These are phyloP conservation scores for Salvelinus alpinus DNA, from an alignment of 2,113 vertebrate genomes.

Conservation along the genomic window DNA sequence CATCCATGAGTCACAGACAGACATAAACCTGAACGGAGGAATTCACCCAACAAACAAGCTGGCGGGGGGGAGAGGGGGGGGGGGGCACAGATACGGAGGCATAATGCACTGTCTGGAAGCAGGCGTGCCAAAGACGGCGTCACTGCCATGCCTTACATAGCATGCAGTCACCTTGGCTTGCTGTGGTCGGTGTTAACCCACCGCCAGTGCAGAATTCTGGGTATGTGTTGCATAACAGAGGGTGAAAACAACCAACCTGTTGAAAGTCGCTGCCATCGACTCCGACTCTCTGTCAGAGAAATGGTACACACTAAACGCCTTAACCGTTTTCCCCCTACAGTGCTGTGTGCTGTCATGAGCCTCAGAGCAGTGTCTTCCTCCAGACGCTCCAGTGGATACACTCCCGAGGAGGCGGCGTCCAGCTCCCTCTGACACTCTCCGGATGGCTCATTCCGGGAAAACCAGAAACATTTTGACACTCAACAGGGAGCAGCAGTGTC, in stretches of 20 bases:
- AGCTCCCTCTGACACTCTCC: neutral
- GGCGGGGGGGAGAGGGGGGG: neutral
- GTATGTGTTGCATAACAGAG: too few species aligned
- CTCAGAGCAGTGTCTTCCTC: too few species aligned
- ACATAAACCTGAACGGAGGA: neutral
- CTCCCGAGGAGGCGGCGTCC: neutral
- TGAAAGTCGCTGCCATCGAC: too few species aligned
- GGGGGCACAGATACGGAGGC: neutral
- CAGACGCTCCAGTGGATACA: too few species aligned
- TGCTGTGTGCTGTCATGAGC: too few species aligned
- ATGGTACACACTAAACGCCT: too few species aligned
- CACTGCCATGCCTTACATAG: neutral
- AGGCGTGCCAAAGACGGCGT: neutral
- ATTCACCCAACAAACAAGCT: neutral
- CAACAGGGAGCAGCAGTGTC: constrained; percentile 41
- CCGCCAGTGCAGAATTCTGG: neutral
- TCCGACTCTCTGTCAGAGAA: too few species aligned
- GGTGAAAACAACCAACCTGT: too few species aligned
- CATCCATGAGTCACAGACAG: constrained; percentile 1
- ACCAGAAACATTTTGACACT: constrained; percentile 30
- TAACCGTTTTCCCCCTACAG: too few species aligned
- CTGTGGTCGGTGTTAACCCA: neutral
- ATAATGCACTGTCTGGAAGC: neutral
- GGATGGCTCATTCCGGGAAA: neutral
- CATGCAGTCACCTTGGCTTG: constrained; percentile 8